phyloP scores from a whole-genome alignment of 2,113 vertebrate species.

The Corvus hawaiiensis region DNA sequence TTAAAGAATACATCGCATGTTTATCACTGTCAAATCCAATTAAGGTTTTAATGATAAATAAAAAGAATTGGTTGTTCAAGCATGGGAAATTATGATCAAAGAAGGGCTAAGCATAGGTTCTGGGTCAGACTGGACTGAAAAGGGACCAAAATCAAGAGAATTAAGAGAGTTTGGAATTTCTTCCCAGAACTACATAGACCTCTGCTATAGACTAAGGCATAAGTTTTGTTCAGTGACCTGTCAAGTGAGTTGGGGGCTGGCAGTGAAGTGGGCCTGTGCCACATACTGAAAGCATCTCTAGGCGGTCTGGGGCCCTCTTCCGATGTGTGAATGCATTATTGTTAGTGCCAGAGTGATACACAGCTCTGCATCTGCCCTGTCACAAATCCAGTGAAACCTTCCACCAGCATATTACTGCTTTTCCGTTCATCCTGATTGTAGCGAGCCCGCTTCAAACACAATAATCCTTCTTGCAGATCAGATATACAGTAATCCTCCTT shows the following conservation, averaged over 20 bases:
- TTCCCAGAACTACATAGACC: neutral
- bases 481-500: slow-evolving; percentile 58
- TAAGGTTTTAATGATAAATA: neutral
- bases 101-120: neutral
- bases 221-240: neutral
- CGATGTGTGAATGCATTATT: rapidly evolving
- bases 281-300: rapidly evolving
- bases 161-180: neutral
- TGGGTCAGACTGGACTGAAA: neutral
- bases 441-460: neutral
- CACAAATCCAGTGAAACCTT: neutral
- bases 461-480: slow-evolving; percentile 59
- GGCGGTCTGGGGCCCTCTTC: neutral
- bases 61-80: neutral
- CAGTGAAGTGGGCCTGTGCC: neutral
- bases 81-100: neutral
- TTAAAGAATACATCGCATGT: neutral
- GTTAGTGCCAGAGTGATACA: neutral
- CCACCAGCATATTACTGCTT: neutral
- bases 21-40: neutral
- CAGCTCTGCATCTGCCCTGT: neutral
- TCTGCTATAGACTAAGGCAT: rapidly evolving
- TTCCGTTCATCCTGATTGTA: neutral
- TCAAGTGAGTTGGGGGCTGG: neutral
- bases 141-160: neutral